phyloP scores from a whole-genome alignment of 53 echinoderm and acorn worm genomes.

The Henricia sp. region DNA sequence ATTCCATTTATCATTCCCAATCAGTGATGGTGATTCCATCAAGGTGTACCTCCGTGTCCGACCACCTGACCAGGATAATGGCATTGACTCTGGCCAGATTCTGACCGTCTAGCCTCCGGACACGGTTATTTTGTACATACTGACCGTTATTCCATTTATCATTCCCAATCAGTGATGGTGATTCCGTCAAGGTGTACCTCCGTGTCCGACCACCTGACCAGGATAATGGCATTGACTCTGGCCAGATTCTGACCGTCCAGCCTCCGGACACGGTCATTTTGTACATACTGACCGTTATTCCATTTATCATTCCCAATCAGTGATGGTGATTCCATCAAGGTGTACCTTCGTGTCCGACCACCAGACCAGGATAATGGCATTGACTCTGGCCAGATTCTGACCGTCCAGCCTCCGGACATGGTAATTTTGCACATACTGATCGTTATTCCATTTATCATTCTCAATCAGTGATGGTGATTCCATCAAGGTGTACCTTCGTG shows the following conservation, averaged over 20 bases:
- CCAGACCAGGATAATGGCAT: slow-evolving; percentile 68
- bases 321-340: slow-evolving; percentile 93
- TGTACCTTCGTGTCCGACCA: slow-evolving; percentile 91
- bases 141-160: too few species aligned
- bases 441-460: too few species aligned
- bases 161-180: too few species aligned
- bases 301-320: slow-evolving; percentile 37
- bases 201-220: too few species aligned
- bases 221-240: slow-evolving; percentile 53
- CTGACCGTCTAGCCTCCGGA: slow-evolving; percentile 81
- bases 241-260: slow-evolving; percentile 82
- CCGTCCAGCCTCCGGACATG: slow-evolving; percentile 79
- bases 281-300: too few species aligned
- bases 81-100: slow-evolving; percentile 68
- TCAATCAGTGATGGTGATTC: slow-evolving; percentile 81
- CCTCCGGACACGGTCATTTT: slow-evolving; percentile 83
- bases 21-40: too few species aligned
- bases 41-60: too few species aligned
- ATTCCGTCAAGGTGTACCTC: too few species aligned
- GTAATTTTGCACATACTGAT: too few species aligned
- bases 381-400: slow-evolving; percentile 73
- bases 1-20: too few species aligned
- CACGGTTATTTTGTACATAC: slow-evolving; percentile 77
- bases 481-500: slow-evolving; percentile 89
- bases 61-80: slow-evolving; percentile 71